Evolutionary conservation across 2,888 invertebrate genomes (phyloP).

Genomic region (Zonitis immaculata): DNA sequence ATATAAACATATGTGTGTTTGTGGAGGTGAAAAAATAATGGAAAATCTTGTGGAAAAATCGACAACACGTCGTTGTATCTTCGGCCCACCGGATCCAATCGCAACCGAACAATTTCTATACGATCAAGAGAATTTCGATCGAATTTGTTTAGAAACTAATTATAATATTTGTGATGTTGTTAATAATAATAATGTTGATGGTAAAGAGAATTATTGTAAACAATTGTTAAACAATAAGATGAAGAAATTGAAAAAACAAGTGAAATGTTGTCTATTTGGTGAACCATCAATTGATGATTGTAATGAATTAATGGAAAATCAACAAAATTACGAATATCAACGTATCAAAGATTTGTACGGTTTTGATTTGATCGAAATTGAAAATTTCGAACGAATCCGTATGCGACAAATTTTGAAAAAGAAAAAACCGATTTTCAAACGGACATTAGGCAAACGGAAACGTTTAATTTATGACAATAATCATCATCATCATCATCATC

Average conservation of each 20-base stretch:
- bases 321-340: slow-evolving; percentile 55
- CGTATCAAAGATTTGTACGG: slow-evolving; percentile 59
- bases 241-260: slow-evolving; percentile 42
- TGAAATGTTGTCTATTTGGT: slow-evolving; percentile 60
- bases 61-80: not conserved
- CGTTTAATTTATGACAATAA: not conserved
- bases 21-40: not conserved
- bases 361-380: slow-evolving; percentile 52
- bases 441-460: not conserved
- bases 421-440: not conserved
- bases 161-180: not conserved
- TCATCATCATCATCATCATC: slow-evolving; percentile 13
- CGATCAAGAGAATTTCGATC: not conserved
- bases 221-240: too few species aligned
- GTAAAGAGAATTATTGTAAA: not conserved
- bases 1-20: too few species aligned
- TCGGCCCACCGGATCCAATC: not conserved
- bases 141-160: not conserved
- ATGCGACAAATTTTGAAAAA: slow-evolving; percentile 8
- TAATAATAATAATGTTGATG: not conserved
- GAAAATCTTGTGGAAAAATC: not conserved
- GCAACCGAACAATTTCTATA: not conserved
- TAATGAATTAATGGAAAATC: slow-evolving; percentile 55
- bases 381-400: slow-evolving; percentile 37
- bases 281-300: slow-evolving; percentile 58